phyloP scores from a whole-genome alignment of 92 coral and sea anemone species.

The Palythoa heliodiscus region DNA sequence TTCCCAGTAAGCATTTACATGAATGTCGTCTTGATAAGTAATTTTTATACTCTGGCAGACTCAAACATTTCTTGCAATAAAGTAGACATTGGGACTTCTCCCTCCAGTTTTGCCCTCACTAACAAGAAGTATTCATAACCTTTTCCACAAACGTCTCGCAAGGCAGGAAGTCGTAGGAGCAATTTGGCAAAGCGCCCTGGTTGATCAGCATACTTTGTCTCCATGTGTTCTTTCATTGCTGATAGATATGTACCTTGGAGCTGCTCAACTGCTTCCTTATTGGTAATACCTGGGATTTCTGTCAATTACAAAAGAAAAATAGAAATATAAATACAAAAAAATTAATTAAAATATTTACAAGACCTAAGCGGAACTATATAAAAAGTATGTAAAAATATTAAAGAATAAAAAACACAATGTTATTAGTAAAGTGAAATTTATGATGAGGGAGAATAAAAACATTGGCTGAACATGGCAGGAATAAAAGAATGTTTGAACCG shows the following conservation, averaged over 20 bases:
- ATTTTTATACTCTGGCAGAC: slow-evolving; percentile 64
- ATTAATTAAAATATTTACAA: neutral
- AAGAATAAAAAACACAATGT: too few species aligned
- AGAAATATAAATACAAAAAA: neutral
- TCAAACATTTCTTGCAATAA: slow-evolving; percentile 96
- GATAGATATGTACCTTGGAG: slow-evolving; percentile 79
- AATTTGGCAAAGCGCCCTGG: slow-evolving; percentile 92
- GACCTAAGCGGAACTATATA: too few species aligned
- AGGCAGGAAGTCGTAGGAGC: slow-evolving; percentile 89
- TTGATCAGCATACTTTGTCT: slow-evolving; percentile 73
- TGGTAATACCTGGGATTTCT: slow-evolving; percentile 82
- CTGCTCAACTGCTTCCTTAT: slow-evolving; percentile 68
- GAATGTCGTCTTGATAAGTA: neutral
- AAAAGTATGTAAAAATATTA: too few species aligned
- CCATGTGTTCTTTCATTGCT: slow-evolving; percentile 86
- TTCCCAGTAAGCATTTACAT: neutral
- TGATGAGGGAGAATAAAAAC: too few species aligned
- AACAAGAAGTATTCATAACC: slow-evolving; percentile 89
- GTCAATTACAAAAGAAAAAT: neutral
- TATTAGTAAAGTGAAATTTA: too few species aligned
- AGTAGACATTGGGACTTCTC: slow-evolving; percentile 95
- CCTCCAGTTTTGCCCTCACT: slow-evolving; percentile 89
- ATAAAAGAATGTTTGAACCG: too few species aligned
- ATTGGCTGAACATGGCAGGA: too few species aligned
- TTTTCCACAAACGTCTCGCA: slow-evolving; percentile 94